Base-by-base conservation (phyloP, 2,113 vertebrate genomes). In the Oncorhynchus gorbuscha region DNA sequence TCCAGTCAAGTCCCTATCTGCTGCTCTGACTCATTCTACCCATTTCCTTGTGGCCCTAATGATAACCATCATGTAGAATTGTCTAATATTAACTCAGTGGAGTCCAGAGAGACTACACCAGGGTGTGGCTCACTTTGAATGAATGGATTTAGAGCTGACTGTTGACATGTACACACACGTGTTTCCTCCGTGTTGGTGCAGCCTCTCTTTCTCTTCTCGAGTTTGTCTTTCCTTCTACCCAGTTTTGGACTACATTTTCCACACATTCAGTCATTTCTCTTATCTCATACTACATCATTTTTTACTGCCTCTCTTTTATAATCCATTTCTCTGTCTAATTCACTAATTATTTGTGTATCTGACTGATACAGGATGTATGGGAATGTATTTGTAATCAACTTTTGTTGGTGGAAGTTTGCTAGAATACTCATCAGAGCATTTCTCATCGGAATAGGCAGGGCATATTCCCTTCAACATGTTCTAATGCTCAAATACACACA, bases 121-220 rank as follows among this genome's bases (percentile, higher is more conserved):
- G 78, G 83, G 84, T 79, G 82, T 81, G 83, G 78, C 13, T 67
- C 73, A 16, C 6, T 24, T 22, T 28, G 72, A 49, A 49, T 22
- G 45, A 12, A 69, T 69, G 20, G n/a, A 20, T 55, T 67, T 67
- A 18, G 58, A 39, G 32, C 18, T 62, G 69, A 26, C 26, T 72
- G 67, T 75, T 32, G 71, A 32, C 76, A 70, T 75, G 75, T 51
- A 68, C 76, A 77, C 4, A 73, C 83, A 0, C 30, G 67, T 58
- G 71, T 58, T 2, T 26, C 80, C n/a, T 68, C n/a, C 24, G 9
- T 66, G 30, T 22, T 64, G 13, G 4, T 72, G 1, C 16, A 39
- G 16, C 7, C 26, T 74, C 39, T 49, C 26, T 65, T 20, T 58
- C 59, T 22, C 7, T 62, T 7, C n/a, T 61, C 4, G 1, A 12